Percentiles rank a stretch among this genome's conserved stretches.
These are phyloP conservation scores for Arrhopalites spinosus DNA, from an alignment of 2,888 invertebrate species.

Conservation along the genomic window DNA sequence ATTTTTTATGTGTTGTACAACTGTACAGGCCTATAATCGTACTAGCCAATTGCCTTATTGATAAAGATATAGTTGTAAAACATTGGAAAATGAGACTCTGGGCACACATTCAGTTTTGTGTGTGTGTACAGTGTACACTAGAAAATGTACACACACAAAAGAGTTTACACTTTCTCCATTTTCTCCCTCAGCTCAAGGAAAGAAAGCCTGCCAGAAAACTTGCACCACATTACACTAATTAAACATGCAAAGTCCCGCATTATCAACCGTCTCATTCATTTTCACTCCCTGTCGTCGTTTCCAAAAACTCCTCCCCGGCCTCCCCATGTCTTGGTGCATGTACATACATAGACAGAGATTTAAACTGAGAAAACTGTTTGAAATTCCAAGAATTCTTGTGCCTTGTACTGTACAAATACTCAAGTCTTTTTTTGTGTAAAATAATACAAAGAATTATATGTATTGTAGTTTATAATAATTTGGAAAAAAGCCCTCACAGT, in stretches of 20 bases:
- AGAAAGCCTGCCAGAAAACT: no score
- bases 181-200: no score
- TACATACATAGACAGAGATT: not conserved
- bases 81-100: not conserved
- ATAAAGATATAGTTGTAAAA: not conserved
- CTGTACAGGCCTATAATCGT: no score
- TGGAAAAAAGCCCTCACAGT: no score
- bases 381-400: not conserved
- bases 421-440: no score
- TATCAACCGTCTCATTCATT: not conserved
- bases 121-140: not conserved
- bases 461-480: no score
- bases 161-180: not conserved
- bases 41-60: not conserved
- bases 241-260: constrained; percentile 6
- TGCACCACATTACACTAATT: constrained; percentile 9
- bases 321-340: no score
- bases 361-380: not conserved
- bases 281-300: not conserved
- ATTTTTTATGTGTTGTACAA: no score
- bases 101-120: constrained; percentile 1
- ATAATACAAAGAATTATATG: no score
- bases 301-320: not conserved
- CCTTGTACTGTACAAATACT: not conserved
- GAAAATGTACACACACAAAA: not conserved